Evolutionary conservation across 2,113 vertebrate species (phyloP), one percentile per base, ranked within the genome.

Genomic region (Alethe castanea): DNA sequence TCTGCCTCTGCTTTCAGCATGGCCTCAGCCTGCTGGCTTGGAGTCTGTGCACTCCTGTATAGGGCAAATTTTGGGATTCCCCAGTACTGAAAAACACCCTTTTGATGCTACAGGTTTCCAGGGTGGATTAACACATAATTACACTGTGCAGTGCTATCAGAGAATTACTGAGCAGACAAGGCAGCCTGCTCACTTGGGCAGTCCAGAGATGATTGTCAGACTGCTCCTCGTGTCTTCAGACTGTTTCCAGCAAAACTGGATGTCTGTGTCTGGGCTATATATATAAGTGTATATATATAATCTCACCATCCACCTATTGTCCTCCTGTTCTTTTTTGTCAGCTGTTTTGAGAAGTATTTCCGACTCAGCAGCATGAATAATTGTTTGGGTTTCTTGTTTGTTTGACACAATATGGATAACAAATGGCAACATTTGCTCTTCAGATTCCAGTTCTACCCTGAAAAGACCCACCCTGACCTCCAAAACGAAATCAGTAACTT

Each of bases 341-440:
- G 96, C 97, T 97, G 96, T 97, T 98, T 98, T 97, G 97, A 98
- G 97, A 98, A 98, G 93, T 87, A 85, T 97, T 97, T 97, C 92
- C 92, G 59, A 96, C 95, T 97, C 83, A 86, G 81, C 92, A 83
- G 74, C 94, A 86, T 95, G 84, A 97, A 86, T 93, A 89, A 90
- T 91, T 73, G 90, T 61, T 92, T 86, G 56, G 6, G n/a, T 38
- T 92, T 71, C 87, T 97, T 97, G 94, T 94, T 97, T 97, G 85
- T 91, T 96, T 96, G 92, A 88, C 92, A 97, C 85, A 96, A 77
- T 73, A 81, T 8, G 66, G 88, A 92, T 96, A 90, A 88, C 88
- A 96, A 88, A 92, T 62, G 71, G 64, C 91, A 93, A 29, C 47
- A 45, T 95, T 92, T 97, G 94, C 94, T 96, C 71, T 91, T 95